These are phyloP conservation scores for Drosophila ustulata DNA, from an alignment of 2,888 invertebrate species.

Conservation along the genomic window DNA sequence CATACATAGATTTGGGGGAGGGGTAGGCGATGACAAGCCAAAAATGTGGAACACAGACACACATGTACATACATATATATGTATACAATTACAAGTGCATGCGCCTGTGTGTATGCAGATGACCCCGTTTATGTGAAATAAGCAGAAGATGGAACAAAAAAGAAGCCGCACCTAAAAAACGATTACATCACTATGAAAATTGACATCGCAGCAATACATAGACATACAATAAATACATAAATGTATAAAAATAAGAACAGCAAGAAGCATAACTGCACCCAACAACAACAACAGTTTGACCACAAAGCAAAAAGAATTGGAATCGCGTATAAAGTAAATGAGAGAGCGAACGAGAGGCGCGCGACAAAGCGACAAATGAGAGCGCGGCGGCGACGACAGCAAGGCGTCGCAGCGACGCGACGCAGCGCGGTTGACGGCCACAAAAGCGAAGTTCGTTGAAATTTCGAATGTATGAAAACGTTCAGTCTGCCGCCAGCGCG, in stretches of 20 bases:
- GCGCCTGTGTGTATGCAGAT: conserved; percentile 8
- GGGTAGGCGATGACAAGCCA: conserved; percentile 13
- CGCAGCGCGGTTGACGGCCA: conserved; percentile 45
- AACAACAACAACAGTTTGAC: conserved; percentile 21
- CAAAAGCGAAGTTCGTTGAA: conserved; percentile 75
- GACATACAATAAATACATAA: conserved; percentile 20
- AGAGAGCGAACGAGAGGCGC: conserved; percentile 12
- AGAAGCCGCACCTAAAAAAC: conserved; percentile 65
- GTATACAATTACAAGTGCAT: neutral
- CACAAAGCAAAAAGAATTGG: conserved; percentile 9
- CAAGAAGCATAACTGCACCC: conserved; percentile 36
- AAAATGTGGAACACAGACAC: conserved; percentile 11
- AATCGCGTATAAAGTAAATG: conserved; percentile 15
- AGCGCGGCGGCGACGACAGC: neutral
- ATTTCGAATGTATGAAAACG: conserved; percentile 74
- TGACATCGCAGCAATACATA: conserved; percentile 26
- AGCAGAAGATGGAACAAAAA: conserved; percentile 15
- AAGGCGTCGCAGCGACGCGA: conserved; percentile 27
- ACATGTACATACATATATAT: neutral
- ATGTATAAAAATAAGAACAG: conserved; percentile 32
- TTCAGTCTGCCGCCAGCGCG: conserved; percentile 79
- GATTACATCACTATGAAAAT: conserved; percentile 72
- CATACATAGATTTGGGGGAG: conserved; percentile 1
- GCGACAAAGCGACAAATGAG: conserved; percentile 60
- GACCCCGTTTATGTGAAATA: conserved; percentile 30